Percentiles rank a stretch among this genome's conserved stretches.
phyloP scores from a whole-genome alignment of 2,888 invertebrate species.

The Drosophila meridionalis region DNA sequence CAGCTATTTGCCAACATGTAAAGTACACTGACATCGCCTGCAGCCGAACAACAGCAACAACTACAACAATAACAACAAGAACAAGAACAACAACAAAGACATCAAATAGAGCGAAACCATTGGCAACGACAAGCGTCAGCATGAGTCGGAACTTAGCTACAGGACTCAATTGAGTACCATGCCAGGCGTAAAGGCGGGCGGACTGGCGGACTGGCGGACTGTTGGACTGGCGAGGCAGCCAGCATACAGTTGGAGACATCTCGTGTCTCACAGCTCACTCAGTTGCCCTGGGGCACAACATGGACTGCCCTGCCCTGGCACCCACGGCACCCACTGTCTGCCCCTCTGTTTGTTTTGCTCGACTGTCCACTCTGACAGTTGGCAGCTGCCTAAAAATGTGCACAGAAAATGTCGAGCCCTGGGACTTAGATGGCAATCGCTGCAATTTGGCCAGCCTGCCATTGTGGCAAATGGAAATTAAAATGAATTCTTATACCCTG shows the following conservation, averaged over 20 bases:
- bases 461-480: conserved; percentile 71
- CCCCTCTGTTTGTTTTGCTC: conserved; percentile 37
- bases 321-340: conserved; percentile 2
- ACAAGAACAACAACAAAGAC: conserved; percentile 15
- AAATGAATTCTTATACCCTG: conserved; percentile 52
- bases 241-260: conserved; percentile 35
- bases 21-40: conserved; percentile 57
- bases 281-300: conserved; percentile 52
- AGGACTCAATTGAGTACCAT: conserved; percentile 53
- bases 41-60: conserved; percentile 24
- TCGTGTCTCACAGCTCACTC: conserved; percentile 34
- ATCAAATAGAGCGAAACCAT: conserved; percentile 42
- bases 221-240: neutral
- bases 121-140: conserved; percentile 52
- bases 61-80: conserved; percentile 9
- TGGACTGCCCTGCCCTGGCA: neutral
- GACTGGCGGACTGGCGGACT: neutral
- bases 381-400: conserved; percentile 76
- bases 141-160: conserved; percentile 37
- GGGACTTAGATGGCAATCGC: conserved; percentile 72
- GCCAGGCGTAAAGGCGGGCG: conserved; percentile 22
- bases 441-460: conserved; percentile 60
- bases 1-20: conserved; percentile 60
- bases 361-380: conserved; percentile 67
- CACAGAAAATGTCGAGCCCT: conserved; percentile 58